Base-by-base conservation (phyloP, 2,888 invertebrate genomes). In the Cephus sareptanus region DNA sequence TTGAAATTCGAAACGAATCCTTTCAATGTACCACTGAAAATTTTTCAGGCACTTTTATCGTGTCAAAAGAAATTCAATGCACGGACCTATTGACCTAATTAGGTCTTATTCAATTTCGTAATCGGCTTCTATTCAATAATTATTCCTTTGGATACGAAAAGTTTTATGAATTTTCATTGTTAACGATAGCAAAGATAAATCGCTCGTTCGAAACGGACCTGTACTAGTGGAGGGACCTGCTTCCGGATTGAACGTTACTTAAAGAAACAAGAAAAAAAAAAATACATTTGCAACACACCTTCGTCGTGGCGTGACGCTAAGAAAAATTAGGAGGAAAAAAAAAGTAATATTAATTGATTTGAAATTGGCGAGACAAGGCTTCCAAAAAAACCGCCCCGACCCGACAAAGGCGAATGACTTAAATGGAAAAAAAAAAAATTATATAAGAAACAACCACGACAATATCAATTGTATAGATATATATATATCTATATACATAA, bases 401-500 rank as follows among this genome's bases (percentile, higher is more conserved):
- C 15, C 56, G 23, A 56, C 23, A 23, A 23, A 56, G 56, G 23
- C 75, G 75, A 82, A 81, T 69, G 75, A 80, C 78, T 79, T 76
- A 75, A 35, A 35, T 35, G 35, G 11, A 34, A 76, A 69, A 70
- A 75, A 69, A 71, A 69, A 35, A 74, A 79, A 71, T 75, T 23
- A 34, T 56, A 56, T 56, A 56, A 78, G 80, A 76, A 37, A 73
- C 35, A 77, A 68, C 70, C 76, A 77, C 73, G 82, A 83, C 81
- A 81, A 81, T 83, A 83, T 79, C 77, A 56, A 79, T 68, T 77
- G 75, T 79, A 78, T 71, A 79, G 79, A 75, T 77, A 81, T 75
- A 80, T 80, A 80, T 79, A 79, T 74, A 77, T 70, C 79, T 73
- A 79, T 78, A 81, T 71, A 78, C 69, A 78, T 80, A 81, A 73